Base-by-base conservation (phyloP, 2,797 vertebrate genomes). In the Eurystomus glaucurus region DNA sequence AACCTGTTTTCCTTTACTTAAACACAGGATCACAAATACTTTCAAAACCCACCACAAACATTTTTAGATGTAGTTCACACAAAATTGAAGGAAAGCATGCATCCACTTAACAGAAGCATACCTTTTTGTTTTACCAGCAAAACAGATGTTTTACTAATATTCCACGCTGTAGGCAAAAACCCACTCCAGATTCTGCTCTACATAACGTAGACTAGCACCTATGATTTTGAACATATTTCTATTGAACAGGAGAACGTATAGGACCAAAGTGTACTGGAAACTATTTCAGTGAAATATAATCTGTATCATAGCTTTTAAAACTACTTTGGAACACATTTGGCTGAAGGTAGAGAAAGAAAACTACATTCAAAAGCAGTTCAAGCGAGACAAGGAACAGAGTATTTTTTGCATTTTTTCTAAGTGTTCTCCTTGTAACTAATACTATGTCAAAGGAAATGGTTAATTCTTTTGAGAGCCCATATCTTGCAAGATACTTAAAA, bases 1-100 rank as follows among this genome's bases (percentile, higher is more conserved):
- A 95, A 94, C 6, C 5, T 85, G 29, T 48, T 84, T 88, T 86
- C 46, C 61, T 92, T 88, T 61, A 90, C 28, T 88, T 52, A 68
- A 70, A 80, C 25, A 83, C 13, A 68, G 21, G 64, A 88, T 82
- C 70, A 77, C 60, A 87, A 82, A 92, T 35, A 83, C 37, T 74
- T 90, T n/a, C 45, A 77, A 66, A 90, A 82, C 3, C 7, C 33
- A 57, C 11, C 2, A 5, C 33, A 81, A 71, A 69, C 23, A 84
- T 77, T 78, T 83, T 90, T 85, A 93, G 60, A 61, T 39, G 23
- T 26, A 90, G 48, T 35, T 94, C 41, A 90, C 19, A 60, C 22
- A 87, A 69, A 92, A 85, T 52, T 18, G 50, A 88, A 72, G 58
- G 41, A 87, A 25, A 29, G 6, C 60, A 90, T 46, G 37, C 18